Conservation (phyloP, 2,888 invertebrate genomes). For the Yponomeuta evonymella region DNA sequence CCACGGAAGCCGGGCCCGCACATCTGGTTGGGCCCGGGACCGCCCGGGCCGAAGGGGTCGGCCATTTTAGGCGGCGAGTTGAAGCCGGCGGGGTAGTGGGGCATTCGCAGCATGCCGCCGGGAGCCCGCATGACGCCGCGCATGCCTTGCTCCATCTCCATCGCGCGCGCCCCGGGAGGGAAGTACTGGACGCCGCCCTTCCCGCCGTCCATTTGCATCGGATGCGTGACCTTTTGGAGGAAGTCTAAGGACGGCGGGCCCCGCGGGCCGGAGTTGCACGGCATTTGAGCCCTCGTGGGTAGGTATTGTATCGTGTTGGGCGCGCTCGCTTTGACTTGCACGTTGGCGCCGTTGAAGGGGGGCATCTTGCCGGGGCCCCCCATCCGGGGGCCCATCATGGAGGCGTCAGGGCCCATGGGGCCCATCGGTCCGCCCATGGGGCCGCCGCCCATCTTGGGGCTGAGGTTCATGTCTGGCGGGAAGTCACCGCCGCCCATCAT, state of each 20-base stretch:
- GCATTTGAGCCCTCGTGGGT: constrained; percentile 93
- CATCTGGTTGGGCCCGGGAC: constrained; percentile 50
- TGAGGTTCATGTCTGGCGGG: constrained; percentile 75
- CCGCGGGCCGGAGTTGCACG: constrained; percentile 81
- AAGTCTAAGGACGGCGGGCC: constrained; percentile 92
- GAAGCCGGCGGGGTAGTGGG: constrained; percentile 67
- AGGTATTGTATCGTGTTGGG: constrained; percentile 99
- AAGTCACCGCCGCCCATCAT: constrained; percentile 74
- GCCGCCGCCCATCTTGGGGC: constrained; percentile 80
- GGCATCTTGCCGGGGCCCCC: constrained; percentile 74
- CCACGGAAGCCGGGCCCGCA: constrained; percentile 52
- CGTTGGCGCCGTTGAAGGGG: constrained; percentile 81
- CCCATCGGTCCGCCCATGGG: constrained; percentile 73
- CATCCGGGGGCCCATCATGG: constrained; percentile 80
- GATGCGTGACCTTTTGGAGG: constrained; percentile 76
- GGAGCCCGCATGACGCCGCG: constrained; percentile 65
- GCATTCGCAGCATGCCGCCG: constrained; percentile 61
- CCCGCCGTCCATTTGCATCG: constrained; percentile 82
- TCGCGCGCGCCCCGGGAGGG: constrained; percentile 72
- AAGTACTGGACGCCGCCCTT: constrained; percentile 80
- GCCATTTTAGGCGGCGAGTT: constrained; percentile 63
- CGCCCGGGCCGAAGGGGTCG: constrained; percentile 45
- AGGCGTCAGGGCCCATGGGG: constrained; percentile 70
- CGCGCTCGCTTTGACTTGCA: constrained; percentile 96
- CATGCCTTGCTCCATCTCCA: constrained; percentile 72